Base-by-base conservation (phyloP, 2,113 vertebrate species). In the Pterocles orientalis region DNA sequence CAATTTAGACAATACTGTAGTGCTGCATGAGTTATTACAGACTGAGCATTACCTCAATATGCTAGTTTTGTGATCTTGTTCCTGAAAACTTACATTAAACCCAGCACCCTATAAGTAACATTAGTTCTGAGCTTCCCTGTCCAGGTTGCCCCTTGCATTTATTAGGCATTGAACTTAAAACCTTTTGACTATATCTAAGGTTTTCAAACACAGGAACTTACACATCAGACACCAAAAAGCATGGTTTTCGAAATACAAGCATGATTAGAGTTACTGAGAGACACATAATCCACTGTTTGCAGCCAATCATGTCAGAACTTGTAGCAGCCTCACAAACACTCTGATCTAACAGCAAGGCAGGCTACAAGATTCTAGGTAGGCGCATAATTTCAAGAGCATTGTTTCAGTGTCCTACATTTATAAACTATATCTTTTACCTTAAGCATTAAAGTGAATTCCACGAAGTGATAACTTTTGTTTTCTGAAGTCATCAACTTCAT, bases 161-260 rank as follows among this genome's bases (percentile, higher is more conserved):
- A 45, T 8, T 64, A 69, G 25, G 26, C 39, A 76, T 1, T 45
- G 21, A 75, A 65, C 36, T 54, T 66, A 65, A 60, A 64, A 25
- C 21, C 75, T 4, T 41, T 41, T 36, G 39, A 25, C 47, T 54
- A 1, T 28, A 61, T 24, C 21, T 33, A 48, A 31, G 17, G n/a
- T 45, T 69, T 82, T 36, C 50, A 68, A 86, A 77, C 28, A 70
- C 10, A 20, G 14, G n/a, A 66, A 91, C 11, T 26, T 71, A 41
- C 0, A 0, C 9, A 9, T 78, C n/a, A 33, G 29, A 31, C 21
- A 39, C 18, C 34, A 64, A 54, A 48, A 58, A 28, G 8, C 3
- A 2, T 33, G 4, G 6, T 1, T 66, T 82, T 36, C 64, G 10
- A 58, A 51, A 91, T 29, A 53, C 7, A 80, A 62, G 20, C 15